These are phyloP conservation scores for Heliocidaris erythrogramma DNA, from an alignment of 35 echinoderm and acorn worm genomes.

Conservation along the genomic window DNA sequence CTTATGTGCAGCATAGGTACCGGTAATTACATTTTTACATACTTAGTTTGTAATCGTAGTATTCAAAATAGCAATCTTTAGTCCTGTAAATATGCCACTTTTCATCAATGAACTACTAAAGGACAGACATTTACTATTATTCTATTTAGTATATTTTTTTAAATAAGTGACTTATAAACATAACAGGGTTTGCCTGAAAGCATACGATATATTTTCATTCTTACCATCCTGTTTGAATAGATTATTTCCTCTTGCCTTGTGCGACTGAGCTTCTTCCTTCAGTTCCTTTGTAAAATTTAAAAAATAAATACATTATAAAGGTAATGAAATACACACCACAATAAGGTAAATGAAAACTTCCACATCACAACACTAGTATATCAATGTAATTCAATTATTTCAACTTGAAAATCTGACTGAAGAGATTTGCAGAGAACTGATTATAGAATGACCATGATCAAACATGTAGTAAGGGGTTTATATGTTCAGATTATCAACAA, in stretches of 20 bases:
- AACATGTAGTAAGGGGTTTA: too few relatives aligned
- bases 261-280: conserved; percentile 81
- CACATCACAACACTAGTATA: background rate
- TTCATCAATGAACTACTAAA: too few relatives aligned
- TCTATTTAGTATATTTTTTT: too few relatives aligned
- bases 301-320: background rate
- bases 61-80: too few relatives aligned
- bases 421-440: background rate
- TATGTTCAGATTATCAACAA: too few relatives aligned
- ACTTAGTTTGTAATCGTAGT: too few relatives aligned
- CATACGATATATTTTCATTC: background rate
- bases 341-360: background rate
- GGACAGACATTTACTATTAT: too few relatives aligned
- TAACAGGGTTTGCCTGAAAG: too few relatives aligned
- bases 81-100: too few relatives aligned
- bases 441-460: background rate
- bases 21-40: too few relatives aligned
- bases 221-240: conserved; percentile 87
- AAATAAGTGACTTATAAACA: too few relatives aligned
- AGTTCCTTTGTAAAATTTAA: conserved; percentile 60
- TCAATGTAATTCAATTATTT: background rate
- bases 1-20: too few relatives aligned
- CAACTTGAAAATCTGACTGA: background rate
- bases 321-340: background rate
- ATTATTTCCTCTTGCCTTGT: conserved; percentile 85